These are phyloP conservation scores for Cantharis nigra DNA, from an alignment of 2,888 invertebrate genomes.

Conservation along the genomic window DNA sequence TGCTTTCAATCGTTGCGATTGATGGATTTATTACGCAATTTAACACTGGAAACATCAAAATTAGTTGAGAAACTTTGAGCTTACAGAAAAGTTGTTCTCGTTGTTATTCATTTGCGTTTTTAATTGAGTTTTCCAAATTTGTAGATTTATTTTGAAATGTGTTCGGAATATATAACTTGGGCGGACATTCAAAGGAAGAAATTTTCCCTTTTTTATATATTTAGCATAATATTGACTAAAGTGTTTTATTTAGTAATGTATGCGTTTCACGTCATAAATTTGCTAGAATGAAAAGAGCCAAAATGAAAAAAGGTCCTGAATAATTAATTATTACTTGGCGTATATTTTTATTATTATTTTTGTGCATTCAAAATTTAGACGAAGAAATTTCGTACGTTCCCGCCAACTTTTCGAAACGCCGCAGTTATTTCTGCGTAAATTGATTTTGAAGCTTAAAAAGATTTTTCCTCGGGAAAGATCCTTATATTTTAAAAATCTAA, in stretches of 20 bases:
- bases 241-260: not conserved
- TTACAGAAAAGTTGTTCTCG: not conserved
- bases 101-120: not conserved
- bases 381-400: not conserved
- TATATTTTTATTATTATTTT: not conserved
- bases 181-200: not conserved
- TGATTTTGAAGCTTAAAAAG: not conserved
- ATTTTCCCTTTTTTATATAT: not conserved
- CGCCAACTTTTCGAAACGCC: not conserved
- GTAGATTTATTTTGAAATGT: not conserved
- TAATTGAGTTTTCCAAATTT: not conserved
- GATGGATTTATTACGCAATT: not conserved
- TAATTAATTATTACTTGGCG: not conserved
- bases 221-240: not conserved
- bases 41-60: not conserved
- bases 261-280: not conserved
- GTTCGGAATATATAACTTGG: not conserved
- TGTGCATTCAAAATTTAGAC: not conserved
- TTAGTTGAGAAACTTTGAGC: not conserved
- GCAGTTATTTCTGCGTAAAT: not conserved
- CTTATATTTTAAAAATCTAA: not conserved
- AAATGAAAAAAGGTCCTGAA: not conserved
- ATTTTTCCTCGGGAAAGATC: not conserved
- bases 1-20: not conserved
- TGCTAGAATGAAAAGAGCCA: not conserved